Percentiles rank a stretch among this genome's conserved stretches.
Conservation (phyloP, 1,140 invertebrate species). For the silkworm (Bombyx mori) region ASM3026992v2 NC_085113.1:10892501-10893000, state of each 20-base stretch:
- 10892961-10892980: conserved; percentile 11
- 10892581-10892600: background rate
- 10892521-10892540: conserved; percentile 3
- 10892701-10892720: conserved; percentile 10
- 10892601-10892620: background rate
- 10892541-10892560: conserved; percentile 1
- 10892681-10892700: conserved; percentile 5
- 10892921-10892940: conserved; percentile 12
- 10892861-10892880: conserved; percentile 8
- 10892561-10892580: background rate
- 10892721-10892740: conserved; percentile 15
- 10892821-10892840: conserved; percentile 16
- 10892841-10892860: conserved; percentile 8
- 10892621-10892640: conserved; percentile 1
- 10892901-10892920: conserved; percentile 17
- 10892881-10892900: conserved; percentile 14
- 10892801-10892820: conserved; percentile 20
- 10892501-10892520: conserved; percentile 1
- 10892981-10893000: conserved; percentile 16
- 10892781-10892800: conserved; percentile 17
- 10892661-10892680: conserved; percentile 11
- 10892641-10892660: conserved; percentile 9
- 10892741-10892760: conserved; percentile 21
- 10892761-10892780: conserved; percentile 19
- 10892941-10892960: conserved; percentile 5